Evolutionary conservation across 2,888 invertebrate genomes (phyloP), one percentile per base, ranked within the genome.

Genomic region (Diplolepis rosae): DNA sequence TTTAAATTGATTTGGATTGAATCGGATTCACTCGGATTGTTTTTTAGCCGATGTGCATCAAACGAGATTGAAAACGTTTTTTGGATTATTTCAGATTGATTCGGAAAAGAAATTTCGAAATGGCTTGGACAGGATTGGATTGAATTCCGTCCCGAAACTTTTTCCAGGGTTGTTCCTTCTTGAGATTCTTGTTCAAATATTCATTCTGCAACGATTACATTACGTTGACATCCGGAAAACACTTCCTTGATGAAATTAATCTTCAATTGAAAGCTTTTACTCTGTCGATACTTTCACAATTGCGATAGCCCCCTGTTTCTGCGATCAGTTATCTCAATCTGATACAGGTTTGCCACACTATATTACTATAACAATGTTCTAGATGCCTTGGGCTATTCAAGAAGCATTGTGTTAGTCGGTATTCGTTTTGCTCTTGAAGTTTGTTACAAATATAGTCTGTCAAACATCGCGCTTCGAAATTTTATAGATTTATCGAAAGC

Each of bases 221-320:
- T 32, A 22, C 22, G 22, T 32, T 11, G 32, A 4, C 9, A 13
- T 35, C 11, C 11, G 5, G 15, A 65, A 65, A 66, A 70, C 69
- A 71, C 72, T 66, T 72, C 70, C 71, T 80, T 82, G 82, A 84
- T 85, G 83, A 83, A 83, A 80, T 82, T 80, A 82, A 83, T 84
- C 32, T 83, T 80, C 83, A 83, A 85, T 84, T 81, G 82, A 77
- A 68, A 75, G 70, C 73, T 71, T 65, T 68, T 75, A 70, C 70
- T 68, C 54, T 77, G 75, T 77, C 76, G 48, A 73, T 72, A 70
- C 77, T 85, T 85, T 85, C 85, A 85, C 85, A 82, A 76, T 84
- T 84, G 80, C 83, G 80, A 84, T 83, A 84, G n/a, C n/a, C n/a
- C n/a, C n/a, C n/a, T n/a, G n/a, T n/a, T n/a, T n/a, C n/a, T 35